A percentile compares a stretch with the other conserved stretches of the same genome.
Evolutionary conservation across 1,140 invertebrate genomes (phyloP).

Genomic region (Steinernema feltiae): DNA sequence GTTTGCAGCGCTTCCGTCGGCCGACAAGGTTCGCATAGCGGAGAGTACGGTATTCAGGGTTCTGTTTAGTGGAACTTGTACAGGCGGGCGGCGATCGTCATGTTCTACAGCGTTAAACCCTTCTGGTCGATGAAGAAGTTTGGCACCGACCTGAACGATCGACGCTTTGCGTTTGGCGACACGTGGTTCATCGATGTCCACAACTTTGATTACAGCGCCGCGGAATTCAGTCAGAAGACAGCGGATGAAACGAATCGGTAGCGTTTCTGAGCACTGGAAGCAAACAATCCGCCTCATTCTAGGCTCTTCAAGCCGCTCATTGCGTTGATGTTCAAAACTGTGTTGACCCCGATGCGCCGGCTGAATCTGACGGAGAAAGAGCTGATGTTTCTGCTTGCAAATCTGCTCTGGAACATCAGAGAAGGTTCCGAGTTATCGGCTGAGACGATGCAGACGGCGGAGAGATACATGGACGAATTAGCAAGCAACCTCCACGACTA

Average conservation of each 20-base stretch:
- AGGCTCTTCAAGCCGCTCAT: neutral
- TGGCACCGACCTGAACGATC: neutral
- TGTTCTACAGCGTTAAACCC: neutral
- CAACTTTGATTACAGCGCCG: neutral
- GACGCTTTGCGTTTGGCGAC: neutral
- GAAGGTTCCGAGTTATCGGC: neutral
- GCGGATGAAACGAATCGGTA: neutral
- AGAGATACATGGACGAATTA: neutral
- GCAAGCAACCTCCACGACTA: neutral
- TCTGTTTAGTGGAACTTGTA: neutral
- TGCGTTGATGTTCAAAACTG: neutral
- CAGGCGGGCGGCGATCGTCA: neutral
- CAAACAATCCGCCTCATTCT: neutral
- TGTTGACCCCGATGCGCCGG: neutral
- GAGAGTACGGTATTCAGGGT: neutral
- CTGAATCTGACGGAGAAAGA: neutral
- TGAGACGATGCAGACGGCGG: neutral
- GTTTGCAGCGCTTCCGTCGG: neutral
- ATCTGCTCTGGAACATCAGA: neutral
- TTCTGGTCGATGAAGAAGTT: neutral
- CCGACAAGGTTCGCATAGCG: neutral
- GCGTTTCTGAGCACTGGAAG: neutral
- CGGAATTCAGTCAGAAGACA: neutral
- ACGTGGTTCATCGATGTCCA: neutral
- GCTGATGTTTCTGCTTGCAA: neutral